Conservation (phyloP, 2,888 invertebrate genomes). For the Leistus spinibarbis region DNA sequence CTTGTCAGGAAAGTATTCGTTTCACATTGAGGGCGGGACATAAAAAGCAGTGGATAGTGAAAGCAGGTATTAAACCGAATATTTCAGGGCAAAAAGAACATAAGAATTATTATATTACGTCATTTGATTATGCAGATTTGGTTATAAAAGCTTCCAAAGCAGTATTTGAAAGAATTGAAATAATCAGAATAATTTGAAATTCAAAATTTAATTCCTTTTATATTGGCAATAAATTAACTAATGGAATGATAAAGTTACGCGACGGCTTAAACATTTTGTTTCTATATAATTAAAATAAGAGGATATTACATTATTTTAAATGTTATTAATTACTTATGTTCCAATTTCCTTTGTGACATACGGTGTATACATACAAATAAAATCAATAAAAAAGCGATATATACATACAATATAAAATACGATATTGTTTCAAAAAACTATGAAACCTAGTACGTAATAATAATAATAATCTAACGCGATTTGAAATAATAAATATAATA, state of each 20-base stretch:
- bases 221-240: too few relatives aligned
- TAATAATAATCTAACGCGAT: neutral
- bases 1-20: slow-evolving; percentile 57
- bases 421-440: slow-evolving; percentile 1
- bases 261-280: too few relatives aligned
- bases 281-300: neutral
- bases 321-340: neutral
- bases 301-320: neutral
- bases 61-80: neutral
- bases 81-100: neutral
- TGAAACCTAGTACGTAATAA: neutral
- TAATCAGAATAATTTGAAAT: too few relatives aligned
- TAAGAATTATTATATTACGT: neutral
- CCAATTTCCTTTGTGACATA: neutral
- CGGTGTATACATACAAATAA: neutral
- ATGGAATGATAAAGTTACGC: too few relatives aligned
- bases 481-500: slow-evolving; percentile 5
- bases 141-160: too few relatives aligned
- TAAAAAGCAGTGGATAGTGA: slow-evolving; percentile 48
- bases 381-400: neutral
- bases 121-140: too few relatives aligned
- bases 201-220: too few relatives aligned
- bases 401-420: neutral
- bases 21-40: slow-evolving; percentile 50
- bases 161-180: too few relatives aligned